Evolutionary conservation across 2,797 vertebrate genomes (phyloP).

Genomic region (Silurus lanzhouensis): DNA sequence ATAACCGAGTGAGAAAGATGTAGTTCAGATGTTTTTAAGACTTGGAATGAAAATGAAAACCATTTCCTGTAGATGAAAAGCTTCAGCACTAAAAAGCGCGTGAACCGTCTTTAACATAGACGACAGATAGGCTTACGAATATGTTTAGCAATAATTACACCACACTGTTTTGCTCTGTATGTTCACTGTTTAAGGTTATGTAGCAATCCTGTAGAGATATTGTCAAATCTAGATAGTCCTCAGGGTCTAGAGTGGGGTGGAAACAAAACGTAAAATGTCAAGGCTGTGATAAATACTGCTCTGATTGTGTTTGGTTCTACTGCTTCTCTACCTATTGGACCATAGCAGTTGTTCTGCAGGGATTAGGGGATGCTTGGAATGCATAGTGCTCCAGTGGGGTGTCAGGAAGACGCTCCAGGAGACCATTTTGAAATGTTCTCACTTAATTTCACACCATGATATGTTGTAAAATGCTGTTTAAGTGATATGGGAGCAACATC

Average conservation of each 20-base stretch:
- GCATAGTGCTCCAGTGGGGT: slow-evolving; percentile 15
- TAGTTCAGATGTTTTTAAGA: not conserved
- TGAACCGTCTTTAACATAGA: not conserved
- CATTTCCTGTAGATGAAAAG: not conserved
- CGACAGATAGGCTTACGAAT: not conserved
- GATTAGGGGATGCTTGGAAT: slow-evolving; percentile 19
- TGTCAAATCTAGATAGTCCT: not conserved
- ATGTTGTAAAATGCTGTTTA: slow-evolving; percentile 31
- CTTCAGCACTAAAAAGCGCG: too few relatives aligned
- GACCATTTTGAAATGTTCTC: slow-evolving; percentile 41
- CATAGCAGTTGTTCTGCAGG: slow-evolving; percentile 15
- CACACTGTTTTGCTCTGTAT: not conserved
- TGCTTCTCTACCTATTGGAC: not conserved
- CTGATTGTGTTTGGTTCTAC: slow-evolving; percentile 24
- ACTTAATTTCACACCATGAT: slow-evolving; percentile 45
- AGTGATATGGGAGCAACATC: slow-evolving; percentile 25
- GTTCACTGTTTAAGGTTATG: not conserved
- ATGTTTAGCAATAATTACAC: not conserved
- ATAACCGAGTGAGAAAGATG: not conserved
- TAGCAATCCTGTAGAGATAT: too few relatives aligned
- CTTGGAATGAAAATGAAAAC: not conserved
- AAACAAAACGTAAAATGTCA: not conserved
- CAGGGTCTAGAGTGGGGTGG: too few relatives aligned
- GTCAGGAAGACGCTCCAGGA: slow-evolving; percentile 27
- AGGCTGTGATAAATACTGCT: not conserved